Evolutionary conservation across 2,113 vertebrate genomes (phyloP).

Genomic region (Myrmophylax atrothorax): DNA sequence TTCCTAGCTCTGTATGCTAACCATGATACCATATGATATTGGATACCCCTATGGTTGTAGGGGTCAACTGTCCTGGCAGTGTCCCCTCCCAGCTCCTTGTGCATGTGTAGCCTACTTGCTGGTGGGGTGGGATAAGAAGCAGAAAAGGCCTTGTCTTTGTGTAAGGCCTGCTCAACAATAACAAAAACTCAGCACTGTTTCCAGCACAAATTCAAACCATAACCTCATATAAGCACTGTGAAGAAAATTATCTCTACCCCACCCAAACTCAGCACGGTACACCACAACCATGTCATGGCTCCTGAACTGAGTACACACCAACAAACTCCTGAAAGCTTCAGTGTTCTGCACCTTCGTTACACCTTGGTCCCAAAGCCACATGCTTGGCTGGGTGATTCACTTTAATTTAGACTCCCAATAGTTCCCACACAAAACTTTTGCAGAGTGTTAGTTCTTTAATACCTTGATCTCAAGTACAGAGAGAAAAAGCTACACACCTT

Average conservation of each 20-base stretch:
- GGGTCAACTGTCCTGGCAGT: not conserved
- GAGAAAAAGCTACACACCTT: too few species aligned
- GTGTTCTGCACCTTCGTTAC: not conserved
- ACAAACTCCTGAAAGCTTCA: not conserved
- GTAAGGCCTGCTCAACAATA: not conserved
- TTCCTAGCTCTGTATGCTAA: not conserved
- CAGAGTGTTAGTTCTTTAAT: too few species aligned
- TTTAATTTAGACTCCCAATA: too few species aligned
- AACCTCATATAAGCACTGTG: not conserved
- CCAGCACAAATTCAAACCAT: not conserved
- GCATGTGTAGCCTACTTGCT: too few species aligned
- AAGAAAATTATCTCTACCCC: not conserved
- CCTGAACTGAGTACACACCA: fast-evolving
- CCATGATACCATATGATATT: too few species aligned
- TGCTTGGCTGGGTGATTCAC: too few species aligned
- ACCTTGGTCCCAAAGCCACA: too few species aligned
- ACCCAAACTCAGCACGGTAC: not conserved
- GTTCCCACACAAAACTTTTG: too few species aligned
- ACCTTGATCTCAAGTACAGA: too few species aligned
- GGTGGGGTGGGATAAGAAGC: not conserved
- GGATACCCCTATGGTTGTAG: not conserved
- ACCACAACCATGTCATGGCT: not conserved
- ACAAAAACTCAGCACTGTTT: not conserved
- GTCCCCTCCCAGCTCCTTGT: not conserved
- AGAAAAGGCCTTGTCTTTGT: not conserved